Base-by-base conservation (phyloP, 2,797 vertebrate genomes). In the Protosalanx chinensis region DNA sequence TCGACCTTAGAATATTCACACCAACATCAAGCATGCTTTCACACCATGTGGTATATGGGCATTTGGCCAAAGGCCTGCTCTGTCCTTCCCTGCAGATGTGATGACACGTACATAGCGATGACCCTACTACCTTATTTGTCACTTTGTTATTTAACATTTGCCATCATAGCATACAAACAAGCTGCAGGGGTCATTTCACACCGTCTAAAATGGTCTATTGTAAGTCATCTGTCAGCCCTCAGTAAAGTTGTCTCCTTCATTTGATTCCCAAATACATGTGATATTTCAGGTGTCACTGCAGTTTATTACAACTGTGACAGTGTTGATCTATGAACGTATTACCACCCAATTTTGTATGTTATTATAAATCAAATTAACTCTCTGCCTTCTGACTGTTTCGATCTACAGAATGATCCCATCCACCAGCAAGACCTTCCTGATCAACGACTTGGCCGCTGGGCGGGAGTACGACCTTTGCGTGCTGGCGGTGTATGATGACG, bases 381-480 rank as follows among this genome's bases (percentile, higher is more conserved):
- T 72, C 12, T 57, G 5, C 27, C 8, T 59, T 46, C 56, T 84
- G 68, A 83, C 77, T 71, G 27, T 77, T 62, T 71, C 6, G 72
- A 8, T 37, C 53, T 69, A 32, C 84, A 97, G 95, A 87, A 97
- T 96, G 95, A 97, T 97, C 74, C 95, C 95, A 0, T 94, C 95
- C 0, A 93, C 92, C 81, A 96, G 90, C 85, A 95, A 95, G 87
- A 96, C 93, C 68, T 97, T 96, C 88, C 77, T 93, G 83, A 95
- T 96, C 85, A 97, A 96, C 3, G 95, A 97, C 75, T 89, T 97
- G 86, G 95, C 95, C 0, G 94, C 94, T 0, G 95, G 95, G 13
- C 93, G 95, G 1, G 94, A 95, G 78, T 96, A 96, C 5, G 95
- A 96, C 85, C 89, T 95, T 66, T 96, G 95, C 1, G 94, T 96